Base-by-base conservation (phyloP, 1,140 invertebrate genomes). In the Drosophila pectinifera region DNA sequence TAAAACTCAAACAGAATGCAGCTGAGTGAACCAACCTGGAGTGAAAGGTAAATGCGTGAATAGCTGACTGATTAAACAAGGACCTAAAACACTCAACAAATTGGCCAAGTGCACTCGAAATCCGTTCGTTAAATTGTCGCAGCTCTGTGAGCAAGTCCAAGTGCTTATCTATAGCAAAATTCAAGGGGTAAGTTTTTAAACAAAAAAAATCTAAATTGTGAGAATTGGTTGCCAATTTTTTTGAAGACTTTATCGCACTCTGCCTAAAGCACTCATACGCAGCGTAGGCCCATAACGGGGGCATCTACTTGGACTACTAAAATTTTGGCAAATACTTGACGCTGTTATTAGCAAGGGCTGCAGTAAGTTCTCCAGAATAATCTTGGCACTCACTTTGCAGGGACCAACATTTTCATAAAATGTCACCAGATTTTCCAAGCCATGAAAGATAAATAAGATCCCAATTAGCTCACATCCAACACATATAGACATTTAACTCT, bases 1-100 rank as follows among this genome's bases (percentile, higher is more conserved):
- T 57, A 45, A 53, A 73, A 63, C 63, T 78, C 68, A 85, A 78
- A 75, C 57, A 58, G 59, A 65, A 65, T 38, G 18, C 41, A 45
- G 55, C 45, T 77, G 45, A 80, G 65, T 73, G 49, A 77, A 78
- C 51, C 77, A 26, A 24, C 39, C 49, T 59, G 43, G 38, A 81
- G 73, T 86, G 68, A 64, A 80, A 84, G 74, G 61, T 72, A 73
- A 84, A 80, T 43, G 72, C 59, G 28, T 57, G 62, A 80, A 84
- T 63, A 73, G 76, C 58, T 77, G 62, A 62, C 72, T 79, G 81
- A 73, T 58, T 72, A 45, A 59, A 73, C 54, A 42, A 80, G 80
- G 54, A 53, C 51, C 61, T 73, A 45, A 64, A 49, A 68, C 53
- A 58, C 61, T 80, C 48, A 22, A 57, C 61, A 55, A 41, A 28